Base-by-base conservation (phyloP, 2,888 invertebrate species). In the Drosophila cognata region DNA sequence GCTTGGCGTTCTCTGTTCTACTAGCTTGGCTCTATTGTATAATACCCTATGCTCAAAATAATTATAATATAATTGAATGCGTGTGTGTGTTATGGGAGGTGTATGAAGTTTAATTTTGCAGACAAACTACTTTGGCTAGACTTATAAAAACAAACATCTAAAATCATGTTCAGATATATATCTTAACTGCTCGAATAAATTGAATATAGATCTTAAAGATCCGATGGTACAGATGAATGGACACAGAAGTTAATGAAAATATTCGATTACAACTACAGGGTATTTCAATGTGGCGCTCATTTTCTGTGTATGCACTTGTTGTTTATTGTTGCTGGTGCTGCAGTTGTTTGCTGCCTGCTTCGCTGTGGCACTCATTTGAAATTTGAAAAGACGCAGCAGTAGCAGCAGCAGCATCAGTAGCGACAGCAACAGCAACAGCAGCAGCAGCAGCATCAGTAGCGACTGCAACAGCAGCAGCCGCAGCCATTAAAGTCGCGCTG, bases 401-500 rank as follows among this genome's bases (percentile, higher is more conserved):
- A 53, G 52, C 29, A 48, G 65, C 55, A 60, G 56, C 29, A 56
- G 52, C 29, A 53, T 50, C 29, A 48, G 65, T 52, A 60, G 56
- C 29, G 52, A 50, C 29, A 46, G 10, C 53, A 35, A 46, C 56
- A 33, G 43, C 53, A 57, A 58, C 52, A 28, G 25, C 64, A 58
- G 71, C 76, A 74, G 87, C 89, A 89, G 77, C 84, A 57, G 60
- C 51, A 58, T 50, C 33, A 10, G 48, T 25, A 43, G 53, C 43
- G 41, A 8, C 52, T 31, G 50, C 60, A 33, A 35, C 55, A 57
- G 58, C 52, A 25, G 33, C 72, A 61, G 77, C 79, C 71, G 85
- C 89, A 89, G 77, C 87, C 90, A 87, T 87, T 90, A 87, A 87
- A 90, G 89, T 87, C 84, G 86, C 86, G 84, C 82, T 76, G 84